phyloP scores from a whole-genome alignment of 2,797 vertebrate species.

The Tympanoctomys barrerae region DNA sequence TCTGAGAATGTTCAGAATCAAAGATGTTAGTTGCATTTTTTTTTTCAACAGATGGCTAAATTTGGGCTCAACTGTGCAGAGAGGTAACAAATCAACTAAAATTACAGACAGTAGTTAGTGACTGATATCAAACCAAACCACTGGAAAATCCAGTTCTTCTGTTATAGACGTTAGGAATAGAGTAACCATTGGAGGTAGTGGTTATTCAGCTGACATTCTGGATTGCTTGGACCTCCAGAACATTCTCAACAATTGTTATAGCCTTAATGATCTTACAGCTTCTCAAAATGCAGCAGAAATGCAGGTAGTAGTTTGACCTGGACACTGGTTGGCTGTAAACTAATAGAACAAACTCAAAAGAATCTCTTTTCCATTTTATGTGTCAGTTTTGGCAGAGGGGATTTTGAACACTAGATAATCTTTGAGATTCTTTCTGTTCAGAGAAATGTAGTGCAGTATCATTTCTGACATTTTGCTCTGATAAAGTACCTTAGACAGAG shows the following conservation, averaged over 20 bases:
- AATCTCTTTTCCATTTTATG: not conserved
- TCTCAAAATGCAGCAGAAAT: not conserved
- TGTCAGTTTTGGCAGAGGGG: not conserved
- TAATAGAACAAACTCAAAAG: not conserved
- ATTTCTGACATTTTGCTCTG: not conserved
- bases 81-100: not conserved
- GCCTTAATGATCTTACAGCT: not conserved
- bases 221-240: not conserved
- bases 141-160: not conserved
- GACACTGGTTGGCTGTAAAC: not conserved
- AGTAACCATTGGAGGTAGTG: not conserved
- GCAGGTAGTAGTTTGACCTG: not conserved
- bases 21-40: too few relatives aligned
- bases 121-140: not conserved
- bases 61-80: not conserved
- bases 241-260: not conserved
- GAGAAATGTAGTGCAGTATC: constrained; percentile 10
- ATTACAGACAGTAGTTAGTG: not conserved
- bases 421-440: constrained; percentile 26
- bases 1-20: too few relatives aligned
- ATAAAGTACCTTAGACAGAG: constrained; percentile 28
- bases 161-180: not conserved
- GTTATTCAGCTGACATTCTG: not conserved
- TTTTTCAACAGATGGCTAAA: not conserved
- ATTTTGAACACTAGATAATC: not conserved